phyloP scores from a whole-genome alignment of 2,888 invertebrate genomes.

The Fissipunctia ypsillon region DNA sequence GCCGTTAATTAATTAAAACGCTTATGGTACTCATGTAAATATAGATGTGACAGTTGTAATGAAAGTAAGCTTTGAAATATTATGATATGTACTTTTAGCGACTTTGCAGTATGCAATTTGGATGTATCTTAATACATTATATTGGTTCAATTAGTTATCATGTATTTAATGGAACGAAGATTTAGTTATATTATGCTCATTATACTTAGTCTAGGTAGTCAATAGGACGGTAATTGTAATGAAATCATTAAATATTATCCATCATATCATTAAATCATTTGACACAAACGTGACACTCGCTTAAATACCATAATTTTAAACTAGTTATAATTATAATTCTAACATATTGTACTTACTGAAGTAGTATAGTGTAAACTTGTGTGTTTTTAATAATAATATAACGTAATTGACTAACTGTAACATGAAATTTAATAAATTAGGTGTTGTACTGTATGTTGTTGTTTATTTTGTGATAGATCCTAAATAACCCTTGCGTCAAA shows the following conservation, averaged over 20 bases:
- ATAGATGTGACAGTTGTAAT: background rate
- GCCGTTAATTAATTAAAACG: background rate
- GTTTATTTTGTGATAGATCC: slow-evolving; percentile 29
- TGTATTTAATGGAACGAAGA: slow-evolving; percentile 10
- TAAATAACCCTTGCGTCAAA: background rate
- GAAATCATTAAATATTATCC: slow-evolving; percentile 2
- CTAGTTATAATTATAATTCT: background rate
- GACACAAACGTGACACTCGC: background rate
- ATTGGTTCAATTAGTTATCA: background rate
- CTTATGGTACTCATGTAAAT: background rate
- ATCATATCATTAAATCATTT: background rate
- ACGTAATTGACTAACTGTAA: background rate
- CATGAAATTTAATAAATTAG: slow-evolving; percentile 4
- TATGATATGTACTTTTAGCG: background rate
- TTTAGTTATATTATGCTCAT: background rate
- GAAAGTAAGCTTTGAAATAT: background rate
- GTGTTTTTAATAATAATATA: background rate
- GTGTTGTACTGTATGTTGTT: background rate
- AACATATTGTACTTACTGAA: background rate
- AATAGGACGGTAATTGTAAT: background rate
- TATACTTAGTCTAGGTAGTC: background rate
- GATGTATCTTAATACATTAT: background rate
- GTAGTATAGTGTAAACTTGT: background rate
- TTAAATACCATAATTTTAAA: background rate
- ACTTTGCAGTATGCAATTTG: background rate